phyloP scores from a whole-genome alignment of 2,888 invertebrate species.

The Dione vanillae region DNA sequence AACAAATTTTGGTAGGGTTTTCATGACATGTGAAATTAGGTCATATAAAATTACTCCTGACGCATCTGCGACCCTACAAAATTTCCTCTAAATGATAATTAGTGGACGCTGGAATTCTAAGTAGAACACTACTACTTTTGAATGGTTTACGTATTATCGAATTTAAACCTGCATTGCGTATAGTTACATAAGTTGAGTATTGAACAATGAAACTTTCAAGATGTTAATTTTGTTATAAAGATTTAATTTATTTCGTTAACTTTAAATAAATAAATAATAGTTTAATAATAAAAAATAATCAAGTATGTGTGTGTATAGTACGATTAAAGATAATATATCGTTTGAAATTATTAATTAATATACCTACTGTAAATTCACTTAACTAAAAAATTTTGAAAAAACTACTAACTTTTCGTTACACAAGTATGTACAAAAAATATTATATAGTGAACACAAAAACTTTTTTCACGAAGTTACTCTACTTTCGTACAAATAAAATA shows the following conservation, averaged over 20 bases:
- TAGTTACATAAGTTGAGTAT: slow-evolving; percentile 65
- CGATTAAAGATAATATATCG: background rate
- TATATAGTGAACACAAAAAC: slow-evolving; percentile 34
- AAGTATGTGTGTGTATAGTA: too few relatives aligned
- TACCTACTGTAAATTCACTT: background rate
- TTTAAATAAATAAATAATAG: too few relatives aligned
- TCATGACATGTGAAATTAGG: slow-evolving; percentile 10
- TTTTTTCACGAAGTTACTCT: slow-evolving; percentile 35
- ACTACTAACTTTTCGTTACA: slow-evolving; percentile 19
- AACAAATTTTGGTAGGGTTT: background rate
- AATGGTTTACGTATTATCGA: slow-evolving; percentile 21
- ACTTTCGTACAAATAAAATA: slow-evolving; percentile 35
- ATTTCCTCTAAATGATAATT: background rate
- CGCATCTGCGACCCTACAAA: background rate
- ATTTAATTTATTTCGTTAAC: too few relatives aligned
- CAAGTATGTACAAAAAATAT: slow-evolving; percentile 16
- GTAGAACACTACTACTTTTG: background rate
- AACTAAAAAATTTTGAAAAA: background rate
- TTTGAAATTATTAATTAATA: background rate
- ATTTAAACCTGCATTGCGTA: slow-evolving; percentile 72
- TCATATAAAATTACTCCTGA: background rate
- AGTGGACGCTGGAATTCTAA: too few relatives aligned
- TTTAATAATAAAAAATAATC: too few relatives aligned
- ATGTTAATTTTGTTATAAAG: background rate
- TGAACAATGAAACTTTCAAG: slow-evolving; percentile 19